These are phyloP conservation scores for Macroglossus sobrinus DNA, from an alignment of 2,113 vertebrate genomes.

Conservation along the genomic window DNA sequence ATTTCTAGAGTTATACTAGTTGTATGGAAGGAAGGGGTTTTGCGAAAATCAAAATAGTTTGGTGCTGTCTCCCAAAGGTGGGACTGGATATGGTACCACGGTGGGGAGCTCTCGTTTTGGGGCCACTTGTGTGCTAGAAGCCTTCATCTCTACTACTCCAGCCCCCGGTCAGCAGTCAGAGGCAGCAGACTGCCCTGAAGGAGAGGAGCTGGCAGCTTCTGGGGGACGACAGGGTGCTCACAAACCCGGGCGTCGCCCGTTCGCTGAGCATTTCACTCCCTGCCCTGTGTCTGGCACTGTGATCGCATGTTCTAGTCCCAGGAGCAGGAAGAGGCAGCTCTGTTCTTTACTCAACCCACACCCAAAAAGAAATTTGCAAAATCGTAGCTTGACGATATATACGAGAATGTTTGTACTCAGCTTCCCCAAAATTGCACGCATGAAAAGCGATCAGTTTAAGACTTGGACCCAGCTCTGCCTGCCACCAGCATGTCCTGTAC, in stretches of 20 bases:
- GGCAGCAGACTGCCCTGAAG: neutral
- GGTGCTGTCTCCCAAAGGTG: neutral
- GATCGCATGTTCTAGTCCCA: neutral
- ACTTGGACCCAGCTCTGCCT: neutral
- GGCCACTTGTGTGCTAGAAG: neutral
- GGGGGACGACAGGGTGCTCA: neutral
- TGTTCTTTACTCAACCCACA: neutral
- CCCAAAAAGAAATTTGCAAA: neutral
- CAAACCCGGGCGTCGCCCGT: neutral
- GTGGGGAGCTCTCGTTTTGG: neutral
- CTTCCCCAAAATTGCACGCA: neutral
- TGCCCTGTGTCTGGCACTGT: neutral
- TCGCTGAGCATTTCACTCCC: neutral
- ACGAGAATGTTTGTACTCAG: neutral
- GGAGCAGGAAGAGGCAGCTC: neutral
- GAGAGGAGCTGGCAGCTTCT: neutral
- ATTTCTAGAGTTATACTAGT: neutral
- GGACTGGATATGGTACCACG: neutral
- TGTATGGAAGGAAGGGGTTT: neutral
- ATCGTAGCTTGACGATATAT: neutral
- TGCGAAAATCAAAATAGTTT: neutral
- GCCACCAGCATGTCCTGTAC: fast-evolving
- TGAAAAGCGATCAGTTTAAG: neutral
- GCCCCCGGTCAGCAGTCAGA: neutral
- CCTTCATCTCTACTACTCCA: neutral